Conservation (phyloP, 2,888 invertebrate genomes). For the Lamellibrachia columna region DNA sequence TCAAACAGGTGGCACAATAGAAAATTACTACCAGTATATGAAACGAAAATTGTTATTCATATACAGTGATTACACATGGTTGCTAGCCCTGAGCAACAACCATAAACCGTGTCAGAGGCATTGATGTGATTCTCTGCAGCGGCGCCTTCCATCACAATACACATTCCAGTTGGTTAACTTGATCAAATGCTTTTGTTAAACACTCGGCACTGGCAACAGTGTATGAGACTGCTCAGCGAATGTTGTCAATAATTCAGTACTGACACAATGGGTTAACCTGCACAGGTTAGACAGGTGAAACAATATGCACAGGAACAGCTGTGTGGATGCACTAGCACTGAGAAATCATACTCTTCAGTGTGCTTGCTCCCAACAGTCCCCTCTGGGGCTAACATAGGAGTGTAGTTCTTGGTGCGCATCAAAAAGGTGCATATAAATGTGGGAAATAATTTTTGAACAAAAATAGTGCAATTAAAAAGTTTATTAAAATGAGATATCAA, state of each 20-base stretch:
- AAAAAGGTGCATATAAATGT: too few relatives aligned
- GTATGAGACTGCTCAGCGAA: not conserved
- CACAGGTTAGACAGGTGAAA: not conserved
- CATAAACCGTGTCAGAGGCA: not conserved
- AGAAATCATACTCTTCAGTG: not conserved
- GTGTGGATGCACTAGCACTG: not conserved
- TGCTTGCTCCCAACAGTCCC: too few relatives aligned
- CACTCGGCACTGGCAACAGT: not conserved
- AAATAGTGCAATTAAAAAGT: too few relatives aligned
- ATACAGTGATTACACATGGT: not conserved
- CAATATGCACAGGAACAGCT: not conserved
- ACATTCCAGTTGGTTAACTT: not conserved
- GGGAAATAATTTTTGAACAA: too few relatives aligned
- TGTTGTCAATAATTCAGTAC: not conserved
- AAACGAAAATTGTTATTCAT: not conserved
- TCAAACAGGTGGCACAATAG: not conserved
- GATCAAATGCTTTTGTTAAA: not conserved
- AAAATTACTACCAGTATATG: constrained; percentile 3
- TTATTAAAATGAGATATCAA: too few relatives aligned
- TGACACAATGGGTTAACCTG: not conserved
- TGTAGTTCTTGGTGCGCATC: too few relatives aligned
- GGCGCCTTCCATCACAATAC: not conserved
- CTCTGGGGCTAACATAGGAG: too few relatives aligned
- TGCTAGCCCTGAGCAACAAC: not conserved
- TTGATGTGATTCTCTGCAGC: not conserved